Evolutionary conservation across 1,140 invertebrate genomes (phyloP).

Genomic region (Propsilocerus akamusi): DNA sequence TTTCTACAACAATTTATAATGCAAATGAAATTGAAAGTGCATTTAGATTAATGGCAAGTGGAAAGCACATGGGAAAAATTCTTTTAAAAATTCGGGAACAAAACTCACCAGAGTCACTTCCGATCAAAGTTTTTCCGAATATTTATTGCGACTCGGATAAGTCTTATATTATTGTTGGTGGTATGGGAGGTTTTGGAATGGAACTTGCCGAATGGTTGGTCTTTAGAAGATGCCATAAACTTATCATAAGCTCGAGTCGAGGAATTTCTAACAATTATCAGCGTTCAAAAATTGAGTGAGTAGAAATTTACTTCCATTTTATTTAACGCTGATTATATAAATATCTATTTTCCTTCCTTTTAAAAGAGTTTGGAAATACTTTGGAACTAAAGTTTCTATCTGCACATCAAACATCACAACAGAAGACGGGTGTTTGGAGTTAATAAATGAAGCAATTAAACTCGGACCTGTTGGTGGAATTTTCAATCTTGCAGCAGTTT

Average conservation of each 20-base stretch:
- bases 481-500: slow-evolving; percentile 44
- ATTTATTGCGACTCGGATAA: slow-evolving; percentile 7
- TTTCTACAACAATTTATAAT: slow-evolving; percentile 32
- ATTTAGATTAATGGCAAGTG: slow-evolving; percentile 54
- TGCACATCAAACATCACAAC: slow-evolving; percentile 26
- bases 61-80: slow-evolving; percentile 74
- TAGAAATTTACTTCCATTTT: not conserved
- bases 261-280: slow-evolving; percentile 55
- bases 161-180: slow-evolving; percentile 35
- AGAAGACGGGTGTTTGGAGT: slow-evolving; percentile 25
- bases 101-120: not conserved
- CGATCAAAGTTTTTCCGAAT: not conserved
- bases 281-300: slow-evolving; percentile 17
- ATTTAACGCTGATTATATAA: not conserved
- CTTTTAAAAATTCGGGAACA: slow-evolving; percentile 41
- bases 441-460: slow-evolving; percentile 34
- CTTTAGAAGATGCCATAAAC: slow-evolving; percentile 39
- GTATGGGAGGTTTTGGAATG: slow-evolving; percentile 64
- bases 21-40: slow-evolving; percentile 34
- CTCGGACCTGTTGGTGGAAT: slow-evolving; percentile 48
- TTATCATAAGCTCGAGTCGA: slow-evolving; percentile 49
- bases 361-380: slow-evolving; percentile 24
- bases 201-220: slow-evolving; percentile 61
- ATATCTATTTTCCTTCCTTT: not conserved
- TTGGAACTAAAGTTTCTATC: slow-evolving; percentile 27